Base-by-base conservation (phyloP, 2,797 vertebrate genomes). In the Anas flavirostris region DNA sequence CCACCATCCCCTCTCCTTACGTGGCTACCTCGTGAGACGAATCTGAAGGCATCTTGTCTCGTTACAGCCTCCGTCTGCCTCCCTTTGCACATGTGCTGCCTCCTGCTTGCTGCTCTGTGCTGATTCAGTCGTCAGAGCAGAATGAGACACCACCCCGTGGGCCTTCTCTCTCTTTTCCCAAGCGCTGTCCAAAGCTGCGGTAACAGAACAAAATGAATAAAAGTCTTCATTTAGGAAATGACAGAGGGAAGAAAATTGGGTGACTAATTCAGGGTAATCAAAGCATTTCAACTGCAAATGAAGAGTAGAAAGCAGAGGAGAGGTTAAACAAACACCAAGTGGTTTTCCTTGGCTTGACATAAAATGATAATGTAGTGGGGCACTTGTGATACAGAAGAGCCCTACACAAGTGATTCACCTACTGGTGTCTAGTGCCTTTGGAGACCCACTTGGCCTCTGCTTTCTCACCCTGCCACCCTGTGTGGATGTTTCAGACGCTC, bases 231-330 rank as follows among this genome's bases (percentile, higher is more conserved):
- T 77, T 59, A 33, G 64, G 43, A 68, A 76, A 48, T 16, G 28
- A 39, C 28, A 53, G n/a, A 75, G n/a, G 41, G 73, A 48, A 53
- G 62, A 31, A 75, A 63, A n/a, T 12, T 21, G n/a, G 21, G 52
- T 81, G 86, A 77, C 50, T 86, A 81, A 87, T 25, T 66, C 5
- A 33, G 50, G 44, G 29, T 77, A 55, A 86, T 76, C 28, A 69
- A 41, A 74, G 74, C 35, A 41, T 62, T 90, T 83, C 26, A 18
- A 5, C 41, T 25, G 52, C 69, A 81, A 25, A 60, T 16, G 35
- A 73, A 64, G 60, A 87, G 43, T 23, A 23, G 19, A 23, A 77
- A 44, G 55, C 11, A 60, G 29, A 18, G 66, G 41, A 66, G 29
- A 78, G 56, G 72, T 86, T 56, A 77, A 64, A 9, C 37, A 60